Evolutionary conservation across 2,888 invertebrate species (phyloP).

Genomic region (Branchipolynoe longqiensis): DNA sequence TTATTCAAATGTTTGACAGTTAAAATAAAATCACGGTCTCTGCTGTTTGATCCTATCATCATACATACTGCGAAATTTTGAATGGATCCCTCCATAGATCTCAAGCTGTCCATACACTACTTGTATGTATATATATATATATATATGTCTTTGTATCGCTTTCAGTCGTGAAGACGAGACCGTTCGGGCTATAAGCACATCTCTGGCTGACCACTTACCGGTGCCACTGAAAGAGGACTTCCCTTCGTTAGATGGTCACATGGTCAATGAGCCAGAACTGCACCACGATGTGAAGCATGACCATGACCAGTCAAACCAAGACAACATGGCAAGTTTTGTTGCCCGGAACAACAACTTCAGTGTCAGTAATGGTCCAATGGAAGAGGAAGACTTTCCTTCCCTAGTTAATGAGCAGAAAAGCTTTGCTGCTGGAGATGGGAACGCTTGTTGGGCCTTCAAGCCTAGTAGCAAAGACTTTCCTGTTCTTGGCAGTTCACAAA

Average conservation of each 20-base stretch:
- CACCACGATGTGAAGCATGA: not conserved
- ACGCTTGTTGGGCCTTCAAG: conserved; percentile 24
- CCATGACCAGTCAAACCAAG: not conserved
- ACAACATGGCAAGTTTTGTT: conserved; percentile 78
- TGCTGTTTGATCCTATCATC: no score
- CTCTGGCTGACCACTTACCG: conserved; percentile 65
- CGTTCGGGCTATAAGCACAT: conserved; percentile 72
- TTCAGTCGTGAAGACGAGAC: conserved; percentile 71
- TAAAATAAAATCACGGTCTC: no score
- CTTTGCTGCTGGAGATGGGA: not conserved
- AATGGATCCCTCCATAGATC: no score
- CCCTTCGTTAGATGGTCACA: conserved; percentile 61
- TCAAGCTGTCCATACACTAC: no score
- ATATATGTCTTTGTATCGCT: no score
- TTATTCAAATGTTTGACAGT: no score
- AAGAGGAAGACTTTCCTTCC: conserved; percentile 79
- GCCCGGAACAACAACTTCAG: conserved; percentile 78
- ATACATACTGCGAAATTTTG: no score
- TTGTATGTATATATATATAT: no score
- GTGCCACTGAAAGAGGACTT: conserved; percentile 60
- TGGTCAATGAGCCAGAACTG: not conserved
- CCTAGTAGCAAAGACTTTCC: conserved; percentile 35
- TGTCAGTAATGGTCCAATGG: conserved; percentile 72
- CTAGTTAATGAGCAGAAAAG: conserved; percentile 67
- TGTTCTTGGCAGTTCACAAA: not conserved